phyloP scores from a whole-genome alignment of 2,797 vertebrate genomes.

The Dipus sagitta region DNA sequence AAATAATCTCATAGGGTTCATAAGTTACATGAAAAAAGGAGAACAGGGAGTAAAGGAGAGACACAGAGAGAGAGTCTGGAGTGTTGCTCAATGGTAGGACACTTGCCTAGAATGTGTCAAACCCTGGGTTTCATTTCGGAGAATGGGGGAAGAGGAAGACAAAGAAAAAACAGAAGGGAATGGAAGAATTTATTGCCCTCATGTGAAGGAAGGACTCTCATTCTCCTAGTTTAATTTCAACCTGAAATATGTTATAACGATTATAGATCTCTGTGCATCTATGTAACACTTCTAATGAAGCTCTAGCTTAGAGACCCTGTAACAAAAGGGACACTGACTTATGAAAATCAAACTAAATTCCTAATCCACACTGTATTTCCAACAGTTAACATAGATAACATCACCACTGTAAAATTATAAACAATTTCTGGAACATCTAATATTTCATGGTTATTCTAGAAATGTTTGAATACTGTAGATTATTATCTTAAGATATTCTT shows the following conservation, averaged over 20 bases:
- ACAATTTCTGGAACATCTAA: slow-evolving; percentile 4
- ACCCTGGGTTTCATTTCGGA: too few species aligned
- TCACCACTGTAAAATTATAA: neutral
- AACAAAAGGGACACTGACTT: neutral
- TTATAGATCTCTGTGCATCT: slow-evolving; percentile 22
- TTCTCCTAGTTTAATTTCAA: neutral
- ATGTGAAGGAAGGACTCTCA: slow-evolving; percentile 33
- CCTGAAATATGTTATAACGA: slow-evolving; percentile 44
- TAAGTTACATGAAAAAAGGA: slow-evolving; percentile 61
- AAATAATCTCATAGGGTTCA: slow-evolving; percentile 75
- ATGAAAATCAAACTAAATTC: slow-evolving; percentile 42
- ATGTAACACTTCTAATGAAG: neutral
- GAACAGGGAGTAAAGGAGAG: neutral
- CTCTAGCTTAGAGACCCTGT: neutral
- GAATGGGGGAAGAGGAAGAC: too few species aligned
- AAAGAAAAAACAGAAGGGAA: neutral
- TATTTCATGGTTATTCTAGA: neutral
- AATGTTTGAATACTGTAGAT: slow-evolving; percentile 10
- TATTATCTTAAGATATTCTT: neutral
- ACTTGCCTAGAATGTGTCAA: too few species aligned
- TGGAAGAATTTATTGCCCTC: slow-evolving; percentile 16
- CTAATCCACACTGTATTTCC: neutral
- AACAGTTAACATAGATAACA: neutral
- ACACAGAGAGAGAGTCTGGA: neutral
- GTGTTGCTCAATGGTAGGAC: too few species aligned